Base-by-base conservation (phyloP, 2,888 invertebrate species). In the Archips xylosteana region DNA sequence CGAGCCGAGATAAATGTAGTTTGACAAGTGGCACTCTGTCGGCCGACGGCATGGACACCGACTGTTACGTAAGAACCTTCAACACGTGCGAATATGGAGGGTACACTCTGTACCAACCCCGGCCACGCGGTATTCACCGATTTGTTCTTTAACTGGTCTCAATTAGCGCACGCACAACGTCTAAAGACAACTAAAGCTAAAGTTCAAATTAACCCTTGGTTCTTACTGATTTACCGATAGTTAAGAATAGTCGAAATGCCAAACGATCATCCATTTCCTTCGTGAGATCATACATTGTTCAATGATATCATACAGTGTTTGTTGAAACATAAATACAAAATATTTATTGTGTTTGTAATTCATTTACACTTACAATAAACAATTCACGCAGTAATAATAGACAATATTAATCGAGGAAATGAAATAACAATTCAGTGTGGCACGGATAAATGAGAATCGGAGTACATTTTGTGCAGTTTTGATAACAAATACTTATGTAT, bases 1-100 rank as follows among this genome's bases (percentile, higher is more conserved):
- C 73, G 73, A 70, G 65, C 63, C 59, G 73, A 75, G 75, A 78
- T 80, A 78, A 77, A 82, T 81, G 82, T 76, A 75, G 82, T 81
- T 80, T 78, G 79, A 80, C 81, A 76, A 79, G 78, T 79, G 75
- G 71, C 76, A 75, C 57, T 63, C 49, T 12, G 54, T 63, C 49
- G 9, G 54, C 47, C 62, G 57, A 63, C 54, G 67, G 65, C 71
- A 39, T 32, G 68, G 64, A 45, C 36, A 62, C 45, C 34, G 49
- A 32, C 34, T 49, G 64, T 68, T 61, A 57, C 42, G 71, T 51
- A 70, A 60, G 69, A 36, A 34, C 34, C 1, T 32, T 8, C 51
- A 12, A 9, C 57, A 57, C 57, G 57, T 57, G 57, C 57, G 10
- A 10, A 57, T 23, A 54, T 32, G 32, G 3, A 12, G 32, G 23